Evolutionary conservation across 2,797 vertebrate genomes (phyloP).

Genomic region (Ctenosaura bakeri): DNA sequence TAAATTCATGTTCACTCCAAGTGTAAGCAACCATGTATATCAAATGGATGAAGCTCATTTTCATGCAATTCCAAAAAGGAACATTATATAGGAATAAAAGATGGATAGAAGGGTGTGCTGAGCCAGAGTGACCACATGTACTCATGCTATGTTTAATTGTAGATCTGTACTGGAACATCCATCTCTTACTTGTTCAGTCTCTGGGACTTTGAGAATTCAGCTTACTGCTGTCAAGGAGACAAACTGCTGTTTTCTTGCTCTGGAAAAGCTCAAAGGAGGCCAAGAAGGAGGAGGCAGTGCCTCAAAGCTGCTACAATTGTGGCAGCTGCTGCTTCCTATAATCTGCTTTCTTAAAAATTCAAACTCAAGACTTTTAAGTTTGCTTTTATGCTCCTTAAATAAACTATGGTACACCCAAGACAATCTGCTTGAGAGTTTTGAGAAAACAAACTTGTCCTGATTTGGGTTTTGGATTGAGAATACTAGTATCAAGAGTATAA

Average conservation of each 20-base stretch:
- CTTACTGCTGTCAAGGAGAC: conserved; percentile 6
- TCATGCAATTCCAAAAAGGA: not conserved
- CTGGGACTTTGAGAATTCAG: conserved; percentile 9
- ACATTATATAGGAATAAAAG: not conserved
- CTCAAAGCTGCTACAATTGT: not conserved
- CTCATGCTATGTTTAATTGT: not conserved
- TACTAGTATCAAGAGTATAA: not conserved
- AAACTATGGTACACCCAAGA: not conserved
- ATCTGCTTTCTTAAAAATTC: not conserved
- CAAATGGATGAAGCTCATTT: not conserved
- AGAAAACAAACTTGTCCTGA: not conserved
- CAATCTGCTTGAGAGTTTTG: not conserved
- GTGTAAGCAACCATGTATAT: not conserved
- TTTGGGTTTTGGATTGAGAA: not conserved
- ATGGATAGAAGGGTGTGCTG: not conserved
- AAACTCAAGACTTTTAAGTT: not conserved
- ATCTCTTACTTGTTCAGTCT: not conserved
- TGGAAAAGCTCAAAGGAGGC: conserved; percentile 16
- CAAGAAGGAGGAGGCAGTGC: not conserved
- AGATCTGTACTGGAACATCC: not conserved
- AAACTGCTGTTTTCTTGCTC: conserved; percentile 27
- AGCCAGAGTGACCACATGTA: not conserved
- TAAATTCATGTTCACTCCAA: conserved; percentile 1
- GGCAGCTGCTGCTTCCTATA: conserved; percentile 23
- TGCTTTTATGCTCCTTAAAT: not conserved